Evolutionary conservation across 2,888 invertebrate genomes (phyloP).

Genomic region (Gortyna flavago): DNA sequence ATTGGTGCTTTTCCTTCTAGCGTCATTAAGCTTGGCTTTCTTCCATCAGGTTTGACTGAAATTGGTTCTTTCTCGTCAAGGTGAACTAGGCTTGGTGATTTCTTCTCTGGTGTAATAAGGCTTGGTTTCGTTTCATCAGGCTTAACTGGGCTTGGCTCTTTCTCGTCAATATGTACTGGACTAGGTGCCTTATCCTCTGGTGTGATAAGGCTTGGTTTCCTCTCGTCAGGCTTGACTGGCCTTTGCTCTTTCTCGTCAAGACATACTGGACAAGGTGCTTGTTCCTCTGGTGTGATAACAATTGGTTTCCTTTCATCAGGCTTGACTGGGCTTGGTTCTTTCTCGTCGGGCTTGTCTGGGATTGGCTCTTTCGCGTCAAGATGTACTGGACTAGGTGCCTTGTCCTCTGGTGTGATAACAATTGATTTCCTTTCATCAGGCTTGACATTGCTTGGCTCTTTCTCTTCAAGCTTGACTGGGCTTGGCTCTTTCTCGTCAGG

Average conservation of each 20-base stretch:
- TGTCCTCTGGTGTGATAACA: neutral
- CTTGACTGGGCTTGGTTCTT: neutral
- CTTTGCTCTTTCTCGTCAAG: neutral
- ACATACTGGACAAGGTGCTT: too few relatives aligned
- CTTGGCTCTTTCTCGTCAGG: neutral
- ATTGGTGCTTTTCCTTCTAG: neutral
- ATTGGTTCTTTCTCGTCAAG: neutral
- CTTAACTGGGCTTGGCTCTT: neutral
- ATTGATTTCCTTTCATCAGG: neutral
- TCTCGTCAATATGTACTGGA: neutral
- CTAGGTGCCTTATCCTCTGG: neutral
- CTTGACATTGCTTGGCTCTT: neutral
- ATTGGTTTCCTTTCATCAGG: neutral
- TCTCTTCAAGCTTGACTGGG: neutral
- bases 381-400: constrained; percentile 16
- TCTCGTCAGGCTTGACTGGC: constrained; percentile 26
- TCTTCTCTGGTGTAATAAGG: neutral
- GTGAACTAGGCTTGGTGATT: too few relatives aligned
- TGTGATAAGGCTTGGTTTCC: neutral
- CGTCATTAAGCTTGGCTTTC: neutral
- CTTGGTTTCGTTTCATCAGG: neutral
- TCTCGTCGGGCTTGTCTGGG: neutral
- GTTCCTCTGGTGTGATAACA: accelerated
- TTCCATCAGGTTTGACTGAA: neutral
- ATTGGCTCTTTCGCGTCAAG: constrained; percentile 13